Conservation (phyloP, 2,113 vertebrate species). For the Strigops habroptila region DNA sequence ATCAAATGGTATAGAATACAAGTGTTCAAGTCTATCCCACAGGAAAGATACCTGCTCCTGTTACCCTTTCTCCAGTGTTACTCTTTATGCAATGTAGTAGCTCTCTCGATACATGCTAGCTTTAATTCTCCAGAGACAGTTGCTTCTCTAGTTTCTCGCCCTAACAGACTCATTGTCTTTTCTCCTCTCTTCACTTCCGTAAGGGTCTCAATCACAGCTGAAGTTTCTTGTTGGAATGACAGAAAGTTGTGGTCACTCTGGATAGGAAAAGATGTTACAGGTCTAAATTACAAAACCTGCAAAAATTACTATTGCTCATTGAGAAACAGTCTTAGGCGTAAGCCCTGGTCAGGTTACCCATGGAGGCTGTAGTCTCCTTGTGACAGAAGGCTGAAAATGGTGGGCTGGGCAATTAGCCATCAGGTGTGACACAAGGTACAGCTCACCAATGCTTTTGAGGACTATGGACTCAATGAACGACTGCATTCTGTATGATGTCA, state of each 20-base stretch:
- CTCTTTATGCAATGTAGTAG: not conserved
- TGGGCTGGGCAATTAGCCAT: not conserved
- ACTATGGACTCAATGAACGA: not conserved
- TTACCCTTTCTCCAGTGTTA: not conserved
- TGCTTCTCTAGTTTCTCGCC: not conserved
- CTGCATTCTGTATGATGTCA: not conserved
- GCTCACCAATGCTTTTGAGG: not conserved
- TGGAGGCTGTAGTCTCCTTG: not conserved
- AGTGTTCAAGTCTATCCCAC: not conserved
- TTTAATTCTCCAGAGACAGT: not conserved
- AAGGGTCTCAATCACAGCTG: not conserved
- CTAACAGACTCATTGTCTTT: not conserved
- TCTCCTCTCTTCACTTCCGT: not conserved
- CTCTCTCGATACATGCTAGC: not conserved
- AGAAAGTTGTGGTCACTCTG: not conserved
- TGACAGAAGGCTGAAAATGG: not conserved
- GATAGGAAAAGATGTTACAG: not conserved
- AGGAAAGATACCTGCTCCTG: not conserved
- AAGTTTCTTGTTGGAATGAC: not conserved
- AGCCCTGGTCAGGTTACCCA: not conserved
- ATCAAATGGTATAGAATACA: not conserved
- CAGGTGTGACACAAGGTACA: not conserved
- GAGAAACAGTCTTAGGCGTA: not conserved
- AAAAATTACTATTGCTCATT: not conserved
- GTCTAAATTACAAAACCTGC: not conserved